These are phyloP conservation scores for Limnodromus scolopaceus DNA, from an alignment of 2,797 vertebrate species.

Conservation along the genomic window DNA sequence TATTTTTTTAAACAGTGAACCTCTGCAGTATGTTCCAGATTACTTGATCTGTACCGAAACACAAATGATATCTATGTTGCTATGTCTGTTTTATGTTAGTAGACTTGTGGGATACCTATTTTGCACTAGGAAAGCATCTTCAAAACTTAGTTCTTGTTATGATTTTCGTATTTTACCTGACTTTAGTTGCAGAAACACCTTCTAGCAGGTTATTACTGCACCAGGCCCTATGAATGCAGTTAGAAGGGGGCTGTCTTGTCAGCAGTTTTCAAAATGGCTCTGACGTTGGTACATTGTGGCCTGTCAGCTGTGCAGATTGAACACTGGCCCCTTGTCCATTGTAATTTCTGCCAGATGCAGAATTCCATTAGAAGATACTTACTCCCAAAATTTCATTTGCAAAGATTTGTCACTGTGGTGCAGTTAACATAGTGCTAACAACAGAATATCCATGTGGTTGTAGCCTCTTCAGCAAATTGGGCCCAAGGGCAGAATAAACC, in stretches of 20 bases:
- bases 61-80: background rate
- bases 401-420: background rate
- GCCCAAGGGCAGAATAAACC: background rate
- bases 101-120: background rate
- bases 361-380: background rate
- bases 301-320: background rate
- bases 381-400: background rate
- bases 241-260: background rate
- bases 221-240: background rate
- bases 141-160: background rate
- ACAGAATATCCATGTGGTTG: background rate
- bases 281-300: background rate
- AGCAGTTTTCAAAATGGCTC: background rate
- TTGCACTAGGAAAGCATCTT: background rate
- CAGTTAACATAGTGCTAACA: background rate
- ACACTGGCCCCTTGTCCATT: background rate
- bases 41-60: background rate
- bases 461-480: background rate
- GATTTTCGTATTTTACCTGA: background rate
- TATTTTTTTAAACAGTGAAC: background rate
- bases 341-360: background rate
- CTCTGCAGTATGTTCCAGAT: background rate
- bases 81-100: background rate
- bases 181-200: background rate
- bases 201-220: background rate